Base-by-base conservation (phyloP, 35 echinoderm and acorn worm genomes). In the Acanthaster planci region DNA sequence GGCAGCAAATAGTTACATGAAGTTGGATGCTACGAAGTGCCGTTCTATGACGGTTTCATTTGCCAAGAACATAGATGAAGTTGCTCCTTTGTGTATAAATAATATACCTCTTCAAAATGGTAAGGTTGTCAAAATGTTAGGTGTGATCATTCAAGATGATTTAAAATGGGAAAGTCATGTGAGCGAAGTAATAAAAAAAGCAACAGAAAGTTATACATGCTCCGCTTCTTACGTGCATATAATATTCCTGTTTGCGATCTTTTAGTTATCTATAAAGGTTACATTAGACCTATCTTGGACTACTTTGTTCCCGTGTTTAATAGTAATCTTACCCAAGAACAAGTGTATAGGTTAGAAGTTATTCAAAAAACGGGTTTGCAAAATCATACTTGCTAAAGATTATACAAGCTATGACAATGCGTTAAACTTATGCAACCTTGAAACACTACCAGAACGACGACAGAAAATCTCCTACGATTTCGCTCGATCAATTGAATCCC, bases 201-300 rank as follows among this genome's bases (percentile, higher is more conserved):
- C 54, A 56, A 56, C 54, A 56, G 54, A 56, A 56, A 56, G 54
- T 56, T 56, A n/a, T 56, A 56, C 54, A 56, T 56, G 53, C n/a
- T n/a, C n/a, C n/a, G n/a, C n/a, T n/a, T n/a, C n/a, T n/a, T n/a
- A n/a, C 53, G 14, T n/a, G 14, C 53, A 56, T 56, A 56, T 56
- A 56, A 56, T n/a, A 14, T 56, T 56, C 53, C 53, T 56, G 53
- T 56, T n/a, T 17, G 53, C 22, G 53, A 56, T 56, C 53, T 56
- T n/a, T 56, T 56, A 56, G 53, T 56, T 56, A 56, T 56, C 22
- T 56, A 56, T n/a, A 56, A 56, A 56, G 53, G 53, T 56, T 56
- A 56, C 53, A 56, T 56, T n/a, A 56, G 3, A 56, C 53, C 53
- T 56, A n/a, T 56, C 22, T 56, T 0, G 53, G 53, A 56, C 22